Evolutionary conservation across 2,113 vertebrate species (phyloP).

Genomic region (Halcyon malimbica): DNA sequence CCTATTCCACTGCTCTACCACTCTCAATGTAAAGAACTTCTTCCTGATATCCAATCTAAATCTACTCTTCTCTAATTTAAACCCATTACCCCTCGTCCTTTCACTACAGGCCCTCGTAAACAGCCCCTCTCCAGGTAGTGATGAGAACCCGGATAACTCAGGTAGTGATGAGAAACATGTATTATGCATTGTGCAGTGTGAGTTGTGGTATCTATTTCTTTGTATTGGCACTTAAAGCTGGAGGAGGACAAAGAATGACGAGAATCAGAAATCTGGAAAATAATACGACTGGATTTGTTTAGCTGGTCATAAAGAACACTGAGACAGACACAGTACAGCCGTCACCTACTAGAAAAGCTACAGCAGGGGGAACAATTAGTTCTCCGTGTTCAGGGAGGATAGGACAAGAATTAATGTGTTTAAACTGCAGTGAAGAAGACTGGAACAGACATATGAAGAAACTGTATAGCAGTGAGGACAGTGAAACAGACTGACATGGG

Average conservation of each 20-base stretch:
- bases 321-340: background rate
- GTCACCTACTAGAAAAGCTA: background rate
- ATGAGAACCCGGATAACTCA: background rate
- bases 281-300: background rate
- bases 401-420: background rate
- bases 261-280: background rate
- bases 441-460: background rate
- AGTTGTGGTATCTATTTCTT: background rate
- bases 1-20: too few relatives aligned
- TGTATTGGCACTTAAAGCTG: background rate
- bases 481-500: background rate
- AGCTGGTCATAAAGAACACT: background rate
- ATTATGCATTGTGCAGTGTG: background rate
- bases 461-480: background rate
- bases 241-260: rapidly evolving
- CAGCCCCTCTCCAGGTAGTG: too few relatives aligned
- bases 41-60: too few relatives aligned
- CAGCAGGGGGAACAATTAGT: background rate
- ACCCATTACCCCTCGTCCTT: too few relatives aligned
- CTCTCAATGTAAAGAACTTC: too few relatives aligned
- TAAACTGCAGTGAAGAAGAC: background rate
- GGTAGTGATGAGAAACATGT: background rate
- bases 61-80: too few relatives aligned
- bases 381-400: background rate
- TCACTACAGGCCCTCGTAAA: too few relatives aligned